Base-by-base conservation (phyloP, 2,888 invertebrate species). In the Napeogenes inachia region DNA sequence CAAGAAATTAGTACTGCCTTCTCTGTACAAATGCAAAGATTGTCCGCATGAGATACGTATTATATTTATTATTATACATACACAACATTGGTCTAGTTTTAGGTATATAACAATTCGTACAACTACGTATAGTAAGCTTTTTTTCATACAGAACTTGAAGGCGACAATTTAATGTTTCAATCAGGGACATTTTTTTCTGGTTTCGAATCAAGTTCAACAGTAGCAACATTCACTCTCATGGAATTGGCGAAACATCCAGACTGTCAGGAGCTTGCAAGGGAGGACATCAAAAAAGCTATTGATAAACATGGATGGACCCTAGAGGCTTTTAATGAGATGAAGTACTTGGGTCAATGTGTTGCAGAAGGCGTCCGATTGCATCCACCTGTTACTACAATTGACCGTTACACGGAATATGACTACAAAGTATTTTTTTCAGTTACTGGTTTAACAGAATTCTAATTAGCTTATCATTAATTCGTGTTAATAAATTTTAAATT, bases 171-270 rank as follows among this genome's bases (percentile, higher is more conserved):
- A 5, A 61, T 73, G 53, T 71, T 56, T 54, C 75, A 73, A 66
- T 70, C 70, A 0, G 72, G 72, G 3, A 71, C 68, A 35, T 74
- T 75, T 56, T 73, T 75, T 57, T 71, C 75, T 50, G 75, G 75
- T 45, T 73, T 75, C 13, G 74, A 75, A 56, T 73, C 75, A 8
- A 73, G 74, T 61, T 71, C 74, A 0, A 71, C 68, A 0, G 65
- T 66, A 5, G 57, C 71, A 32, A 62, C 73, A 0, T 73, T 73
- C 59, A 73, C 74, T 1, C 65, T 75, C 4, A 71, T 70, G 72
- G 74, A 75, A 59, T 58, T 75, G 58, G 72, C 75, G 0, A 70
- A 67, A 13, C 66, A 71, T 57, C 62, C 63, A 32, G 56, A 62
- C 2, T 60, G 60, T 21, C 74, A 75, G 53, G 60, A 66, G 0